Percentiles rank a stretch among this genome's conserved stretches.
phyloP scores from a whole-genome alignment of 2,888 invertebrate species.

The Cloeon dipterum region DNA sequence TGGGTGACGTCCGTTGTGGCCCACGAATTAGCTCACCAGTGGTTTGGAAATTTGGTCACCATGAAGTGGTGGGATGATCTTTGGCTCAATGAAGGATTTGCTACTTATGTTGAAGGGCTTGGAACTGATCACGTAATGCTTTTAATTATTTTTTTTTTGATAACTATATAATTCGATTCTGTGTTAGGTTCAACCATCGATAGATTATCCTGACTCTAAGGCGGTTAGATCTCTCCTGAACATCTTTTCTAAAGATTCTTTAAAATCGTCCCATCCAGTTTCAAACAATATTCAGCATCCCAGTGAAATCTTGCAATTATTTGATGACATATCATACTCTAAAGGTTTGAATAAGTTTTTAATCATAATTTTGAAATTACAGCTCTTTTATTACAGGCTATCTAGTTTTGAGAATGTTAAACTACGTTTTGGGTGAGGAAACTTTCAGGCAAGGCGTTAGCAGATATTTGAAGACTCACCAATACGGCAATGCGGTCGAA shows the following conservation, averaged over 20 bases:
- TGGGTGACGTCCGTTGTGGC: constrained; percentile 39
- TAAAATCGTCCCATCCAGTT: constrained; percentile 59
- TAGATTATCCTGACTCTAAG: constrained; percentile 33
- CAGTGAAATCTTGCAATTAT: constrained; percentile 57
- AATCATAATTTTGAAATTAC: not conserved
- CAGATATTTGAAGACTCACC: constrained; percentile 22
- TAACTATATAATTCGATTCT: not conserved
- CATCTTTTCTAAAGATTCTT: constrained; percentile 42
- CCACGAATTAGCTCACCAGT: constrained; percentile 60
- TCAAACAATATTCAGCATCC: constrained; percentile 19
- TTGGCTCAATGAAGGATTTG: constrained; percentile 60
- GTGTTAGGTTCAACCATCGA: constrained; percentile 32
- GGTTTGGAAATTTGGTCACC: constrained; percentile 67
- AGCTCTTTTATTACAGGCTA: constrained; percentile 32
- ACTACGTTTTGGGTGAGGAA: constrained; percentile 37
- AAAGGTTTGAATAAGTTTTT: too few species aligned
- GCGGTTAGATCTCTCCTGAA: constrained; percentile 29
- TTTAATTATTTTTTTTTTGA: not conserved
- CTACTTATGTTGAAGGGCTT: constrained; percentile 36
- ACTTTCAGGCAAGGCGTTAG: constrained; percentile 28
- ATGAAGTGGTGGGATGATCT: constrained; percentile 68
- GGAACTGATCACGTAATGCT: constrained; percentile 15
- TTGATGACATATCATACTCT: constrained; percentile 65
- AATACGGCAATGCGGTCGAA: constrained; percentile 19
- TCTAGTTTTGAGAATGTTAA: constrained; percentile 46